phyloP scores from a whole-genome alignment of 2,888 invertebrate species.

The Calameuta idolon region DNA sequence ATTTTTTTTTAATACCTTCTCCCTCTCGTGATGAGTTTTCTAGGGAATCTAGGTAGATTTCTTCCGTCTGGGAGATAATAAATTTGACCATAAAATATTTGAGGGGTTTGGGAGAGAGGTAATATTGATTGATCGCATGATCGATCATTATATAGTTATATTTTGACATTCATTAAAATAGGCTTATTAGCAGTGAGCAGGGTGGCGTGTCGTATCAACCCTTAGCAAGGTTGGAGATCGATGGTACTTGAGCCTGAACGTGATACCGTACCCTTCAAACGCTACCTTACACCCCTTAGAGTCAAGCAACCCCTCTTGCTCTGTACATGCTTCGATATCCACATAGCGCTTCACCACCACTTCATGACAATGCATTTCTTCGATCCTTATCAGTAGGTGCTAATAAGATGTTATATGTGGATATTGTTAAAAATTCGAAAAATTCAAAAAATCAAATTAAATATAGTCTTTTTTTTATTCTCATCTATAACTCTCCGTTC shows the following conservation, averaged over 20 bases:
- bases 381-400: constrained; percentile 2
- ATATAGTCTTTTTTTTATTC: neutral
- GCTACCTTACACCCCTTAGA: constrained; percentile 34
- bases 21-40: neutral
- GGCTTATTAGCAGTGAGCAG: constrained; percentile 22
- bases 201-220: constrained; percentile 56
- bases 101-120: neutral
- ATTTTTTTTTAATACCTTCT: neutral
- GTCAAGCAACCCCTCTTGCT: constrained; percentile 27
- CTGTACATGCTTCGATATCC: constrained; percentile 30
- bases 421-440: neutral
- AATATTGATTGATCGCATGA: neutral
- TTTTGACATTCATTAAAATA: neutral
- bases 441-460: neutral
- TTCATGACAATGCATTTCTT: constrained; percentile 54
- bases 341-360: constrained; percentile 42
- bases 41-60: neutral
- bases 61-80: neutral
- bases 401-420: constrained; percentile 40
- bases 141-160: neutral
- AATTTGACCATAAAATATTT: neutral
- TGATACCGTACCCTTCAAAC: constrained; percentile 49
- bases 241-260: constrained; percentile 53
- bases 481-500: neutral
- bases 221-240: constrained; percentile 50